Evolutionary conservation across 2,113 vertebrate genomes (phyloP).

Genomic region (Erythrocercus mccallii): DNA sequence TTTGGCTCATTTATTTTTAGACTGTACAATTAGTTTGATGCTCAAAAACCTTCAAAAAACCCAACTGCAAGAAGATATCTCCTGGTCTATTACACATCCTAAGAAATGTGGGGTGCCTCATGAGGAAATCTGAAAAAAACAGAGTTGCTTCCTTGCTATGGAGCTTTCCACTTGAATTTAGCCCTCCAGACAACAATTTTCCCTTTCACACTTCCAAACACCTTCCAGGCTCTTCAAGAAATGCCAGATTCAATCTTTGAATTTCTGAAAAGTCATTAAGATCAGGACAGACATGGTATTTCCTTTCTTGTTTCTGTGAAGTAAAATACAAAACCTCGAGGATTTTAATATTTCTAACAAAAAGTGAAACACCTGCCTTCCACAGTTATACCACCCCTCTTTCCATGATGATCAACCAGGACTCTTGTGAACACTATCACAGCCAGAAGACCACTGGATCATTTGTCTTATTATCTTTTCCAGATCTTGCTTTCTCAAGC

Average conservation of each 20-base stretch:
- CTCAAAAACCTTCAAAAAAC: neutral
- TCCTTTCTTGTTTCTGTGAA: neutral
- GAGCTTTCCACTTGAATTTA: neutral
- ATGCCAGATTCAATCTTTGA: neutral
- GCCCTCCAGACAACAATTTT: neutral
- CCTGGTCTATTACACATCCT: neutral
- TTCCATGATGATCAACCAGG: accelerated
- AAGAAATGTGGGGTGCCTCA: neutral
- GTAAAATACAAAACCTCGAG: neutral
- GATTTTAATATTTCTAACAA: neutral
- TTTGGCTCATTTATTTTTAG: neutral
- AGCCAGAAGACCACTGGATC: neutral
- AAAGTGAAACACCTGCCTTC: neutral
- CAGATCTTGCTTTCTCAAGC: neutral
- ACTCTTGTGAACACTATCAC: neutral
- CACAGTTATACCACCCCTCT: neutral
- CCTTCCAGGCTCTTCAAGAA: neutral
- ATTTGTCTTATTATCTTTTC: neutral
- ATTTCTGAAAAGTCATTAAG: neutral
- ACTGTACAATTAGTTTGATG: neutral
- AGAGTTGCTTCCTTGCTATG: neutral
- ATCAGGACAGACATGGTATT: neutral
- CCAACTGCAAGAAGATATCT: neutral
- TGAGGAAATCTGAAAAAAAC: neutral
- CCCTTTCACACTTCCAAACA: neutral